phyloP scores from a whole-genome alignment of 1,140 invertebrate genomes.

The Nasonia vitripennis region DNA sequence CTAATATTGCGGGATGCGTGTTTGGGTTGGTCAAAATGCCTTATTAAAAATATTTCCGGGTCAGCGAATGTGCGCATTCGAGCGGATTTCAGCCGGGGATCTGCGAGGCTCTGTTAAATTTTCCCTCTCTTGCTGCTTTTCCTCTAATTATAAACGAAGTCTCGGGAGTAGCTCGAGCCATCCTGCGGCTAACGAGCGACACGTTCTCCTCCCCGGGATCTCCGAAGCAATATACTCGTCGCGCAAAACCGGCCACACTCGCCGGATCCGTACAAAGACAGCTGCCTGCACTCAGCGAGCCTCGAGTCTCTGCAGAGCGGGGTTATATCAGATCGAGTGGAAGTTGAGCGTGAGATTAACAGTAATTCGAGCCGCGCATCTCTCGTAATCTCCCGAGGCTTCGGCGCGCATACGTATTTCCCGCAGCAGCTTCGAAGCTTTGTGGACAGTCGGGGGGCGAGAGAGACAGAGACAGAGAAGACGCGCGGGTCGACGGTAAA shows the following conservation, averaged over 20 bases:
- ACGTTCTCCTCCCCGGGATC: not conserved
- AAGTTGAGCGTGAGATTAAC: constrained; percentile 52
- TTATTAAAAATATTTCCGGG: too few relatives aligned
- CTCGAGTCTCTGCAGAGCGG: not conserved
- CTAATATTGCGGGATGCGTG: not conserved
- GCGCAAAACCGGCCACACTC: not conserved
- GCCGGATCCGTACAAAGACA: not conserved
- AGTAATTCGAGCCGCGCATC: constrained; percentile 44
- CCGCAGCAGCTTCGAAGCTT: not conserved
- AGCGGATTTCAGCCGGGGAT: too few relatives aligned
- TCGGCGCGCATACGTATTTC: not conserved
- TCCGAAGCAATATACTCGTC: not conserved
- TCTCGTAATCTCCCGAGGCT: constrained; percentile 40
- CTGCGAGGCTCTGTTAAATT: not conserved
- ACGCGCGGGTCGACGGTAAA: constrained; percentile 57
- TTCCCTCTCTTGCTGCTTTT: not conserved
- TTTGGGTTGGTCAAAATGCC: not conserved
- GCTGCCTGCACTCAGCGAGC: not conserved
- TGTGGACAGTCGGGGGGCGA: constrained; percentile 24
- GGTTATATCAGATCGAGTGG: constrained; percentile 49
- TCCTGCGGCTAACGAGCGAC: constrained; percentile 25
- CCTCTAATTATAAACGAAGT: not conserved
- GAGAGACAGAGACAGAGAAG: not conserved
- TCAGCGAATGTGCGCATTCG: too few relatives aligned
- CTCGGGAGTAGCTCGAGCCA: not conserved